phyloP scores from a whole-genome alignment of 2,888 invertebrate genomes.

The Brenthis daphne region DNA sequence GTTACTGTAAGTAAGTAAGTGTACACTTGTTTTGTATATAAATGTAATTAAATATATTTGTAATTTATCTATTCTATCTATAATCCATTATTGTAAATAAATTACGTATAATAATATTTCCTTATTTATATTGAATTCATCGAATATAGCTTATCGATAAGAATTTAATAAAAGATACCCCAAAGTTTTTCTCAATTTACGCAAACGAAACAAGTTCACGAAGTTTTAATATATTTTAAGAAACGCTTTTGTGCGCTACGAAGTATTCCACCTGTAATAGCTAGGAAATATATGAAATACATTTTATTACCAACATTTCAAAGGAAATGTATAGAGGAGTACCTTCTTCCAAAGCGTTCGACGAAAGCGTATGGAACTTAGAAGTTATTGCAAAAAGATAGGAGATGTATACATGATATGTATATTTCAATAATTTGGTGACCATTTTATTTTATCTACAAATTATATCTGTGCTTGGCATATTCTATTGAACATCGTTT shows the following conservation, averaged over 20 bases:
- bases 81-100: no score
- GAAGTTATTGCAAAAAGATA: conserved; percentile 15
- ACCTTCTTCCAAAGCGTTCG: conserved; percentile 13
- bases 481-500: not conserved
- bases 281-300: conserved; percentile 7
- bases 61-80: no score
- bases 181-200: not conserved
- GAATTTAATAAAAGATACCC: no score
- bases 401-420: not conserved
- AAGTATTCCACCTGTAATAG: conserved; percentile 13
- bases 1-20: no score
- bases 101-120: no score
- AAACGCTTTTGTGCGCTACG: not conserved
- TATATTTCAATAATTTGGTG: not conserved
- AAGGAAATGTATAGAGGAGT: conserved; percentile 15
- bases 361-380: conserved; percentile 16
- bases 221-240: not conserved
- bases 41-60: no score
- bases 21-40: no score
- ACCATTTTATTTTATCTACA: not conserved
- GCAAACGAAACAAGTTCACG: not conserved
- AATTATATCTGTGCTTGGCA: not conserved
- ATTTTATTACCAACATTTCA: conserved; percentile 13
- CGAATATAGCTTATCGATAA: no score
- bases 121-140: no score